Percentiles rank a stretch among this genome's conserved stretches.
phyloP scores from a whole-genome alignment of 2,113 vertebrate species.

The Eolophus roseicapilla region DNA sequence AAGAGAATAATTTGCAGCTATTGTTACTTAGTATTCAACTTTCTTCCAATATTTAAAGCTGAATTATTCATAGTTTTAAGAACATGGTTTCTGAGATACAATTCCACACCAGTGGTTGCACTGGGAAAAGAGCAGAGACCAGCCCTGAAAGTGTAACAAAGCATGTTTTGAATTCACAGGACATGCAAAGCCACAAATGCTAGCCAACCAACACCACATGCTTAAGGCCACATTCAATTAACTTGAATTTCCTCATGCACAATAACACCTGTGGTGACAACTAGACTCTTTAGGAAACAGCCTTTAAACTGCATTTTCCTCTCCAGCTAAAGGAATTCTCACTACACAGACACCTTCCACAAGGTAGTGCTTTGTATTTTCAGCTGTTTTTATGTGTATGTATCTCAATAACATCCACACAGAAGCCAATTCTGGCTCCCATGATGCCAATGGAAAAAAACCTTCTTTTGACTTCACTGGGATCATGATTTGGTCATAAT shows the following conservation, averaged over 20 bases:
- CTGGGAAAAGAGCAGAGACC: background rate
- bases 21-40: background rate
- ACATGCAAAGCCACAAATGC: slow-evolving; percentile 10
- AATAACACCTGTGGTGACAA: background rate
- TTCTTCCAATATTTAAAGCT: background rate
- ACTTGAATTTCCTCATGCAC: background rate
- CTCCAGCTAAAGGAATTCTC: background rate
- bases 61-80: background rate
- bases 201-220: background rate
- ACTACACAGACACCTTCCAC: background rate
- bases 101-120: background rate
- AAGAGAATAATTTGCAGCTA: background rate
- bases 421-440: background rate
- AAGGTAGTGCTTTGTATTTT: background rate
- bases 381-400: background rate
- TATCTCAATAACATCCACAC: background rate
- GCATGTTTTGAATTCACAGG: background rate
- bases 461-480: background rate
- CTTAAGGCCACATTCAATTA: background rate
- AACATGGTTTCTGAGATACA: background rate
- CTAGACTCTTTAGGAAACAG: background rate
- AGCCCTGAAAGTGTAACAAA: background rate
- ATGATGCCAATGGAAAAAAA: background rate
- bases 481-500: background rate
- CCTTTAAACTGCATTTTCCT: background rate